These are phyloP conservation scores for Caradrina clavipalpis DNA, from an alignment of 2,888 invertebrate genomes.

Conservation along the genomic window DNA sequence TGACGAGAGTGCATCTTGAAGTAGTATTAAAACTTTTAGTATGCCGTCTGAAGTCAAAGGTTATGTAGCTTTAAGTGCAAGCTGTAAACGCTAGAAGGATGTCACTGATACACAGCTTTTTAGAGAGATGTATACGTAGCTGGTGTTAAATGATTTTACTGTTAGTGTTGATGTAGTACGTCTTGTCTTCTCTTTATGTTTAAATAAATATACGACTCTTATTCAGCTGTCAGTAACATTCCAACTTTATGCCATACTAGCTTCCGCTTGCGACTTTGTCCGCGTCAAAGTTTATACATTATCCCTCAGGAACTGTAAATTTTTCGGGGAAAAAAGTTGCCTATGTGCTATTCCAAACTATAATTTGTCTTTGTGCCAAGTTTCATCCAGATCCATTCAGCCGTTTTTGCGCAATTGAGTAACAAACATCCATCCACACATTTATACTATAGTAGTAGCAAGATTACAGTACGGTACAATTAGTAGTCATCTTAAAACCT, in stretches of 20 bases:
- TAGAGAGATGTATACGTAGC: constrained; percentile 10
- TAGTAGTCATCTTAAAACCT: constrained; percentile 68
- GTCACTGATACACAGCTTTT: constrained; percentile 3
- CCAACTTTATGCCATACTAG: background rate
- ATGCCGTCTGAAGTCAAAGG: constrained; percentile 10
- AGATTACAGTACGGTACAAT: constrained; percentile 66
- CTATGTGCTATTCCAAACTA: too few relatives aligned
- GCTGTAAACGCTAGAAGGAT: constrained; percentile 35
- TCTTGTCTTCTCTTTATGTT: background rate
- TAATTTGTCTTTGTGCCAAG: too few relatives aligned
- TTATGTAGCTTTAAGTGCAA: constrained; percentile 28
- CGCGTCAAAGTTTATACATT: too few relatives aligned
- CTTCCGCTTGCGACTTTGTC: too few relatives aligned
- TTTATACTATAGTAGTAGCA: too few relatives aligned
- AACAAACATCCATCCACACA: too few relatives aligned
- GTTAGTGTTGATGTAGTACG: constrained; percentile 1
- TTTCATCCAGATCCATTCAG: too few relatives aligned
- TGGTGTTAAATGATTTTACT: constrained; percentile 29
- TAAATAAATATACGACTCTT: background rate
- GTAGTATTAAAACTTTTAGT: constrained; percentile 37
- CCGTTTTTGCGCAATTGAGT: too few relatives aligned
- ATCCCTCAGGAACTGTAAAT: too few relatives aligned
- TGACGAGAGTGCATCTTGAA: constrained; percentile 30
- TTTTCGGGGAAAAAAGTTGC: too few relatives aligned
- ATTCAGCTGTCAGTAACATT: background rate